A percentile compares a stretch with the other conserved stretches of the same genome.
phyloP scores from a whole-genome alignment of 2,113 vertebrate species.

The Entelurus aequoreus region DNA sequence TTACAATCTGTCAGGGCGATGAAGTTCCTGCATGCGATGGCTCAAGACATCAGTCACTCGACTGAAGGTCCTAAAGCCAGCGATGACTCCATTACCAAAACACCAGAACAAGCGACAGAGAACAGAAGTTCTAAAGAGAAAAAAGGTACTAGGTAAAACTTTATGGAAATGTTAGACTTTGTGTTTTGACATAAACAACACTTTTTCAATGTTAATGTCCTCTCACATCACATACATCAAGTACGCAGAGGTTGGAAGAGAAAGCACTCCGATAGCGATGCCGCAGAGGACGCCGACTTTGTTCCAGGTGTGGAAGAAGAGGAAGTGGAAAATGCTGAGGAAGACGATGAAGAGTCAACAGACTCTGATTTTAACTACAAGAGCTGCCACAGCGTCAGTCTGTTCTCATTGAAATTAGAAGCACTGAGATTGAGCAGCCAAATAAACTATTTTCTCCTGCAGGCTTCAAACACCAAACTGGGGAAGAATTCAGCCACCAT shows the following conservation, averaged over 20 bases:
- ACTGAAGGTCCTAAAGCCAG: slow-evolving; percentile 24
- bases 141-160: slow-evolving; percentile 26
- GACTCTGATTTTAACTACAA: neutral
- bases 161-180: neutral
- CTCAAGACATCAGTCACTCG: slow-evolving; percentile 62
- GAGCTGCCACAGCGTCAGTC: neutral
- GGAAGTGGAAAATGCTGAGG: slow-evolving; percentile 66
- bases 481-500: neutral
- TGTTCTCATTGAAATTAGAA: neutral
- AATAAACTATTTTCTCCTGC: neutral
- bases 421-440: too few relatives aligned
- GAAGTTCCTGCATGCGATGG: slow-evolving; percentile 85
- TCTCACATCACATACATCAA: too few relatives aligned
- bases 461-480: neutral
- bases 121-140: slow-evolving; percentile 6
- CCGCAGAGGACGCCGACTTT: slow-evolving; percentile 76
- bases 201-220: neutral
- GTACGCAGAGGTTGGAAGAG: slow-evolving; percentile 51
- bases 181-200: too few relatives aligned
- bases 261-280: slow-evolving; percentile 38
- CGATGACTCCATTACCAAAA: neutral
- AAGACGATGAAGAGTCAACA: slow-evolving; percentile 13
- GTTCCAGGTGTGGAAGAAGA: slow-evolving; percentile 62
- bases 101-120: neutral
- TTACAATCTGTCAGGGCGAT: slow-evolving; percentile 73